Evolutionary conservation across 2,888 invertebrate species (phyloP).

Genomic region (Drosophila vallismaia): DNA sequence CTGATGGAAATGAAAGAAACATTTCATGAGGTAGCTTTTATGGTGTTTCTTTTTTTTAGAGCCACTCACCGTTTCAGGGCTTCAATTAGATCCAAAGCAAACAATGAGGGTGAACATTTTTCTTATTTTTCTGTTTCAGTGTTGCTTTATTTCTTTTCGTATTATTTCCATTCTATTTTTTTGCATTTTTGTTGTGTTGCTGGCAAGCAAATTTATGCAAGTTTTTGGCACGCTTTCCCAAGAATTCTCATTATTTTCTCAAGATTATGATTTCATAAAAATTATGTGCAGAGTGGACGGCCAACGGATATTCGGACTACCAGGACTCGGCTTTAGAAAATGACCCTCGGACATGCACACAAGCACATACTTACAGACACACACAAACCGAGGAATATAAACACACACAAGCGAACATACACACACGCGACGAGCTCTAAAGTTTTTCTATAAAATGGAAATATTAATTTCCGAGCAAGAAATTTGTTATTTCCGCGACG

Average conservation of each 20-base stretch:
- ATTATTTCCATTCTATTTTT: constrained; percentile 13
- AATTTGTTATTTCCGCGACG: constrained; percentile 78
- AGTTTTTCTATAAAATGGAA: constrained; percentile 76
- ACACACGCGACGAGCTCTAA: constrained; percentile 37
- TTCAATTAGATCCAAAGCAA: constrained; percentile 31
- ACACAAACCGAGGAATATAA: constrained; percentile 12
- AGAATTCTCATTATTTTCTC: constrained; percentile 65
- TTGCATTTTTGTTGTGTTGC: constrained; percentile 34
- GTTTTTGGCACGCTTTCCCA: constrained; percentile 55
- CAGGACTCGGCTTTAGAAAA: constrained; percentile 43
- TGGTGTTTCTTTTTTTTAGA: constrained; percentile 12
- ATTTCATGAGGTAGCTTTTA: constrained; percentile 7
- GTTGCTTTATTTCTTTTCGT: constrained; percentile 22
- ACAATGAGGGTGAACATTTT: constrained; percentile 8
- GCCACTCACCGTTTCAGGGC: constrained; percentile 11
- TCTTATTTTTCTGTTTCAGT: background rate
- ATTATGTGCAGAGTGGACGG: constrained; percentile 46
- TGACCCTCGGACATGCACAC: constrained; percentile 43
- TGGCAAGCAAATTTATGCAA: constrained; percentile 36
- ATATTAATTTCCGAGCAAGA: constrained; percentile 81
- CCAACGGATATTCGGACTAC: constrained; percentile 27
- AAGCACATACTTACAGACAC: constrained; percentile 18
- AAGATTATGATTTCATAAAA: constrained; percentile 62
- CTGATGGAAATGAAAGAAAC: constrained; percentile 35
- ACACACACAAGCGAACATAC: constrained; percentile 17